A percentile compares a stretch with the other conserved stretches of the same genome.
These are phyloP conservation scores for Crocallis elinguaria DNA, from an alignment of 2,888 invertebrate genomes.

Conservation along the genomic window DNA sequence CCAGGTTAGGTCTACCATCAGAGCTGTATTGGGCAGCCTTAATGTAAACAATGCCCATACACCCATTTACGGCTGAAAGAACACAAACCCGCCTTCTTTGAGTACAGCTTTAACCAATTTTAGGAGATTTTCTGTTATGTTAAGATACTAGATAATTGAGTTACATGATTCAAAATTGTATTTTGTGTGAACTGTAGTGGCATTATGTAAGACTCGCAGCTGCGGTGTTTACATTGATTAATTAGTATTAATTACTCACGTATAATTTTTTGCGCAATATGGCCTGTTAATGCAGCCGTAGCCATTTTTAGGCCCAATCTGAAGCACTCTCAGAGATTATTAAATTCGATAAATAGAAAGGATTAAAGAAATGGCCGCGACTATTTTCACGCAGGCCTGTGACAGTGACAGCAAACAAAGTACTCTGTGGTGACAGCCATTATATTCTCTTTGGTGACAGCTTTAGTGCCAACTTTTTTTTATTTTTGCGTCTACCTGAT, in stretches of 20 bases:
- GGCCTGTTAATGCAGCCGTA: conserved; percentile 68
- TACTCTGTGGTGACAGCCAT: no score
- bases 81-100: not conserved
- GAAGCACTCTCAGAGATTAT: conserved; percentile 7
- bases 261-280: conserved; percentile 65
- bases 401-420: no score
- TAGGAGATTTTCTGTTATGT: not conserved
- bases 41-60: conserved; percentile 74
- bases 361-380: not conserved
- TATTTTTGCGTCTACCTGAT: no score
- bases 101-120: not conserved
- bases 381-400: no score
- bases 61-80: conserved; percentile 69
- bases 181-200: conserved; percentile 10
- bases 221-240: conserved; percentile 24
- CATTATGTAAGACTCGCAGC: conserved; percentile 71
- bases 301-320: conserved; percentile 69
- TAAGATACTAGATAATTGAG: not conserved
- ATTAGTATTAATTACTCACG: conserved; percentile 55
- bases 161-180: not conserved
- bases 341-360: conserved; percentile 1
- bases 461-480: no score
- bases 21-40: conserved; percentile 82
- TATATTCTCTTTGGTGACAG: no score
- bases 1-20: conserved; percentile 84